A percentile compares a stretch with the other conserved stretches of the same genome.
phyloP scores from a whole-genome alignment of 1,140 invertebrate genomes.

The Aphaenogaster ashmeadi region DNA sequence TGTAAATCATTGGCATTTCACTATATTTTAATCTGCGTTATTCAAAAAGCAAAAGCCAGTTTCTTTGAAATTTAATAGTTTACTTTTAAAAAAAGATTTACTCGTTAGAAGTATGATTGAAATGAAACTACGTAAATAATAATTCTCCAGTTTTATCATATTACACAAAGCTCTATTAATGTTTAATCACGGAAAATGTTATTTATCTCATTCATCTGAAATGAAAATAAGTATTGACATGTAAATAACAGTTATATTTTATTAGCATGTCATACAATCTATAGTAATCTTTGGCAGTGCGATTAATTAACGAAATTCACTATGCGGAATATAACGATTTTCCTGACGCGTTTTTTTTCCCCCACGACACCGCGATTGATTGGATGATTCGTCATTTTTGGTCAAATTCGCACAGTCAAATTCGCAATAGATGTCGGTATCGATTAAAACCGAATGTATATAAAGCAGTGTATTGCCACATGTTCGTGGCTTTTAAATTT shows the following conservation, averaged over 20 bases:
- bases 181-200: slow-evolving; percentile 9
- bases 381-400: slow-evolving; percentile 49
- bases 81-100: not conserved
- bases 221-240: slow-evolving; percentile 35
- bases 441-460: slow-evolving; percentile 24
- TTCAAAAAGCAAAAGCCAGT: not conserved
- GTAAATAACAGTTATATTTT: slow-evolving; percentile 14
- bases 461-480: not conserved
- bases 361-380: not conserved
- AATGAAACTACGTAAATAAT: not conserved
- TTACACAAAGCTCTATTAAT: slow-evolving; percentile 2
- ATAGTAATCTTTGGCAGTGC: slow-evolving; percentile 15
- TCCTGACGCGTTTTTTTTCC: slow-evolving; percentile 11
- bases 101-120: not conserved
- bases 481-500: slow-evolving; percentile 30
- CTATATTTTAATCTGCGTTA: not conserved
- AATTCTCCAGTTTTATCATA: not conserved
- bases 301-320: slow-evolving; percentile 44
- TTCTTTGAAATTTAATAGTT: not conserved
- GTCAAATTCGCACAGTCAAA: slow-evolving; percentile 5
- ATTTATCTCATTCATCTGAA: slow-evolving; percentile 2
- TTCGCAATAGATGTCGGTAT: slow-evolving; percentile 25
- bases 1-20: not conserved
- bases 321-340: slow-evolving; percentile 10
- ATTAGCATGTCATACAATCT: not conserved